Conservation (phyloP, 2,113 vertebrate species). For the Apteryx mantelli region DNA sequence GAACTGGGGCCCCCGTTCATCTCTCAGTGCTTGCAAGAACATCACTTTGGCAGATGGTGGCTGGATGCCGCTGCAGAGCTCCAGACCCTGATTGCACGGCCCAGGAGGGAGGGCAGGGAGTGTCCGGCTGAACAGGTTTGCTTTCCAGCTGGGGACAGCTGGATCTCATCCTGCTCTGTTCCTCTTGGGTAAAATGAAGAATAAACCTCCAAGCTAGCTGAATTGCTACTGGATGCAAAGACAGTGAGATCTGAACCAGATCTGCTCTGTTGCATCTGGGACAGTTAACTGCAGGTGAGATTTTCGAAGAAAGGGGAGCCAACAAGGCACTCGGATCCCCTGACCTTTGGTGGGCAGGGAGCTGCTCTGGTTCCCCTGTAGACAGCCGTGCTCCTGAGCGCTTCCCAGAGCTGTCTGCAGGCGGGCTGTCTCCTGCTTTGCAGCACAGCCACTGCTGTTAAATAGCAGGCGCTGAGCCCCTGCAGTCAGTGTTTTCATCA, state of each 20-base stretch:
- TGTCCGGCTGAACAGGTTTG: background rate
- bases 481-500: background rate
- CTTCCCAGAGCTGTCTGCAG: too few relatives aligned
- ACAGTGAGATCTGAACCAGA: background rate
- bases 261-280: background rate
- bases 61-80: background rate
- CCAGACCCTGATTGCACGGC: background rate
- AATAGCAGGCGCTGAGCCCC: background rate
- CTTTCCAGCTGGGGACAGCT: background rate
- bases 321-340: background rate
- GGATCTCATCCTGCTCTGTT: background rate
- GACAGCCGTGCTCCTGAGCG: too few relatives aligned
- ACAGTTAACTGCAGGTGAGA: background rate
- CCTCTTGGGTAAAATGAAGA: background rate
- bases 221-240: background rate
- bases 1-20: background rate
- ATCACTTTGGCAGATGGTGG: accelerated
- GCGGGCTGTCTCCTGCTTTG: too few relatives aligned
- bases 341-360: background rate
- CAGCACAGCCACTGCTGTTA: background rate
- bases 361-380: background rate
- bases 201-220: background rate
- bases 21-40: background rate
- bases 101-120: background rate
- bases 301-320: background rate